These are phyloP conservation scores for Bergia sp. DNA, from an alignment of 92 coral and sea anemone genomes.

Conservation along the genomic window DNA sequence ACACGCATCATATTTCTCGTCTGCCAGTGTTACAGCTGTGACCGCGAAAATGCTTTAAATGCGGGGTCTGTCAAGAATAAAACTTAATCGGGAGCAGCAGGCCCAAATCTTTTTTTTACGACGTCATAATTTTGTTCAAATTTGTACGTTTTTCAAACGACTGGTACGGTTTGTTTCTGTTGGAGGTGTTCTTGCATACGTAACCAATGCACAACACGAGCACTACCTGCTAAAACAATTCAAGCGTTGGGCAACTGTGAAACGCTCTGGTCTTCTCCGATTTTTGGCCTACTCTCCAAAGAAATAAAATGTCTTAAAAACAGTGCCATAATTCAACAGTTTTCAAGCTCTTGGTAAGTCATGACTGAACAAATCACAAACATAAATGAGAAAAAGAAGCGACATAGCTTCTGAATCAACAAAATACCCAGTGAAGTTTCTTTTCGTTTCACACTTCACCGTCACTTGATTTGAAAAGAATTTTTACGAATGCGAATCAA, in stretches of 20 bases:
- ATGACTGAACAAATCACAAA: background rate
- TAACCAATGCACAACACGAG: conserved; percentile 39
- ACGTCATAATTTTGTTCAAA: background rate
- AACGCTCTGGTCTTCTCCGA: conserved; percentile 7
- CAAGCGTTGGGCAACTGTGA: conserved; percentile 24
- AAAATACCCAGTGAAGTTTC: conserved; percentile 25
- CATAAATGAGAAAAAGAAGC: background rate
- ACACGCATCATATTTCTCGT: conserved; percentile 7
- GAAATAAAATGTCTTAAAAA: background rate
- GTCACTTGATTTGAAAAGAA: conserved; percentile 23
- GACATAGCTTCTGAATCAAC: conserved; percentile 23
- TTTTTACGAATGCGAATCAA: background rate
- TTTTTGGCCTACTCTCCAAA: background rate
- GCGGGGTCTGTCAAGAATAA: background rate
- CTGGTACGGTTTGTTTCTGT: conserved; percentile 14
- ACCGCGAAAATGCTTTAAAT: conserved; percentile 4
- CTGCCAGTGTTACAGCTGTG: conserved; percentile 27
- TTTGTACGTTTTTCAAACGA: conserved; percentile 25
- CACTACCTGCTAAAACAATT: conserved; percentile 35
- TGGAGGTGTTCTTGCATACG: conserved; percentile 41
- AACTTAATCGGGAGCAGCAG: background rate
- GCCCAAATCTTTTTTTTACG: background rate
- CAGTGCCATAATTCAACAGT: background rate
- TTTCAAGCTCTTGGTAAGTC: background rate
- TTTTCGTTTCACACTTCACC: background rate